Conservation (phyloP, 2,888 invertebrate genomes). For the Rhagonycha fulva region DNA sequence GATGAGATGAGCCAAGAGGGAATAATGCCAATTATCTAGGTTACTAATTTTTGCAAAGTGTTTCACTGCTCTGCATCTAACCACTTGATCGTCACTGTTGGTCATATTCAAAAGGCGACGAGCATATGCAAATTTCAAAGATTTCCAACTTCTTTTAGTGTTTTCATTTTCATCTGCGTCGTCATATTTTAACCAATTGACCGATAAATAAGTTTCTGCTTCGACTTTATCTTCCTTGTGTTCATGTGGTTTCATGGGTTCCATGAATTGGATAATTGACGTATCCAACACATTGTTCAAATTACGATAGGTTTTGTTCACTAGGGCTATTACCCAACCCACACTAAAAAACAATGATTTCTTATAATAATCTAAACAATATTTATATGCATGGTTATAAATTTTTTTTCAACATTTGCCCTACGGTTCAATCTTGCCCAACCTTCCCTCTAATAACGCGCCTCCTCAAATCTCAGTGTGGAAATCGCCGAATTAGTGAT, state of each 20-base stretch:
- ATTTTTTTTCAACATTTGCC: too few species aligned
- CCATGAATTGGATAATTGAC: slow-evolving; percentile 46
- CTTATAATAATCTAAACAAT: too few species aligned
- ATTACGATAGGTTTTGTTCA: slow-evolving; percentile 44
- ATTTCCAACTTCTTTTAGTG: slow-evolving; percentile 35
- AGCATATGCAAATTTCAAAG: slow-evolving; percentile 55
- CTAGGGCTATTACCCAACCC: slow-evolving; percentile 46
- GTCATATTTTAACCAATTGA: slow-evolving; percentile 10
- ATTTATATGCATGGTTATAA: too few species aligned
- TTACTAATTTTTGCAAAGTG: slow-evolving; percentile 69
- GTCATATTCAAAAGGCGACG: slow-evolving; percentile 70
- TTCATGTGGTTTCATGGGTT: slow-evolving; percentile 33
- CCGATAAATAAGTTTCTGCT: slow-evolving; percentile 20
- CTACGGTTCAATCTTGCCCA: too few species aligned
- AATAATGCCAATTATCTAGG: slow-evolving; percentile 56
- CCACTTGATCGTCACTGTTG: slow-evolving; percentile 64
- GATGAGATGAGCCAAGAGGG: slow-evolving; percentile 77
- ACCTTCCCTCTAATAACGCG: too few species aligned
- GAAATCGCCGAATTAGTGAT: too few species aligned
- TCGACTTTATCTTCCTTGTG: slow-evolving; percentile 11
- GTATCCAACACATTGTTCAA: slow-evolving; percentile 49
- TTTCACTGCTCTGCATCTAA: slow-evolving; percentile 67
- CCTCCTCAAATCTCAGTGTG: too few species aligned
- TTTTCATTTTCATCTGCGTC: slow-evolving; percentile 9
- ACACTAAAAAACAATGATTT: slow-evolving; percentile 9